Evolutionary conservation across 1,140 invertebrate species (phyloP), one percentile per base, ranked within the genome.

Genomic region (Tribolium castaneum): DNA sequence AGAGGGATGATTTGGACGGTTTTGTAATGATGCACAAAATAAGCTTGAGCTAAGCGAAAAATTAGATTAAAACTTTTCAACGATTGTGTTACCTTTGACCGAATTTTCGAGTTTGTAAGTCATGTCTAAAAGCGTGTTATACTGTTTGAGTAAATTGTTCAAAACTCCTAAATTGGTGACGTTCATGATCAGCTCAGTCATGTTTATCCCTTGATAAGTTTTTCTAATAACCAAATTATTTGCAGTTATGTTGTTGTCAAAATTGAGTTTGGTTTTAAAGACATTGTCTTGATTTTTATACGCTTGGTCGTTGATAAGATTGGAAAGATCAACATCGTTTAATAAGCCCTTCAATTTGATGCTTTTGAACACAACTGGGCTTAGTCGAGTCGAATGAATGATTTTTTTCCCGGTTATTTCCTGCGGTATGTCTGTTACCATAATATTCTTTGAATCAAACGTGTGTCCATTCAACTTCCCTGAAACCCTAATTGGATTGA

Each of bases 11-110:
- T 62, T 70, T 81, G 77, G 10, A 81, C 25, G 6, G 70, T 56
- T 75, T 84, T 78, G 72, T 81, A 85, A 71, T 84, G 73, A 56
- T 83, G 76, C 19, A 86, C 75, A 49, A 78, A 83, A 70, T 80
- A 78, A n/a, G 81, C 81, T 78, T 83, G 82, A 75, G 74, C 84
- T 85, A 54, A 14, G 82, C 80, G 74, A 72, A 30, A 75, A 76
- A 45, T 71, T 6, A 66, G 22, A 62, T 45, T 25, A 52, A 77
- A 77, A 77, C 13, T 71, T 50, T 14, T 70, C 35, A 5, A 30
- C 25, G 16, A 75, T 39, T 70, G 73, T 14, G 51, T 77, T 82
- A 86, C 84, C 54, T 73, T 71, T 70, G 7, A 84, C 52, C 13
- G 80, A 82, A 14, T 77, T 75, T 70, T 82, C 52, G 5, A 83